Conservation (phyloP, 2,113 vertebrate species). For the Erythrocercus mccallii region DNA sequence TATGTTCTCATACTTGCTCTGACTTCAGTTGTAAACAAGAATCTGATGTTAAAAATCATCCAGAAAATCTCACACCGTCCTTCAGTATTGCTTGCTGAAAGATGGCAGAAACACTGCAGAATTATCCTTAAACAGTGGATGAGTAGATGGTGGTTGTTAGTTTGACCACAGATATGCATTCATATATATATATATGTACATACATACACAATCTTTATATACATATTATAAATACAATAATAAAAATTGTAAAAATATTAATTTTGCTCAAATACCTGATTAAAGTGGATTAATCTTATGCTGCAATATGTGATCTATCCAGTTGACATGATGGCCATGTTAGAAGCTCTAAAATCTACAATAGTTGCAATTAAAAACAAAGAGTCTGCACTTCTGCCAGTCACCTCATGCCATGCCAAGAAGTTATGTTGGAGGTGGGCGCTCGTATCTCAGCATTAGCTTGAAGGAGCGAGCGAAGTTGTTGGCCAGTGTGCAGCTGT, state of each 20-base stretch:
- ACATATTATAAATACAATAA: slow-evolving; percentile 54
- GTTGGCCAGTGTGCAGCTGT: slow-evolving; percentile 87
- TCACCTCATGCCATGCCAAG: neutral
- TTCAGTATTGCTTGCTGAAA: neutral
- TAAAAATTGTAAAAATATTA: slow-evolving; percentile 48
- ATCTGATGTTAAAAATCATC: neutral
- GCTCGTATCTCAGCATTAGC: slow-evolving; percentile 85
- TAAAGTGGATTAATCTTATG: neutral
- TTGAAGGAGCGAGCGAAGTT: slow-evolving; percentile 92
- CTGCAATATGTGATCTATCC: neutral
- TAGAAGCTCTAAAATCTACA: neutral
- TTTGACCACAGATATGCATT: neutral
- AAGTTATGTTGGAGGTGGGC: slow-evolving; percentile 86
- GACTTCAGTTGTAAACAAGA: neutral
- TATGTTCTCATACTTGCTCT: neutral
- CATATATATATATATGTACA: neutral
- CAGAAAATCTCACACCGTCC: neutral
- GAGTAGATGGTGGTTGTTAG: neutral
- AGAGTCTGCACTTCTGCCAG: neutral
- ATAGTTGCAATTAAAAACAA: neutral
- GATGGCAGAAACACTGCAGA: neutral
- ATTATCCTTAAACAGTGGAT: neutral
- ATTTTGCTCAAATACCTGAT: slow-evolving; percentile 11
- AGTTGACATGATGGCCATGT: neutral
- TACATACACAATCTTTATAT: neutral